A percentile compares a stretch with the other conserved stretches of the same genome.
Conservation (phyloP, 2,888 invertebrate species). For the Asteroscopus sphinx region DNA sequence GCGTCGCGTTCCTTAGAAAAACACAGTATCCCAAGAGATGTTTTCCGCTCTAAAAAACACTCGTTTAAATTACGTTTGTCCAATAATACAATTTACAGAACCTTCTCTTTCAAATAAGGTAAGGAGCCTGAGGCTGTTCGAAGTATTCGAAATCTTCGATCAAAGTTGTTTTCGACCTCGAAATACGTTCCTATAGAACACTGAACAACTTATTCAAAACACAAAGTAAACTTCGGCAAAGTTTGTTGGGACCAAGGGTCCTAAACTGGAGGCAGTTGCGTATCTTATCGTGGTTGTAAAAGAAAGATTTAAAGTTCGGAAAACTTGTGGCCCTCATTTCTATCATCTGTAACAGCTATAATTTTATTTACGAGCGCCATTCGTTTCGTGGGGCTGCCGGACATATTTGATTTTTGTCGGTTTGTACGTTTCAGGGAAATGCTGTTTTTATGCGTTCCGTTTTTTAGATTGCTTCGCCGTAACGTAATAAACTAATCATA, state of each 20-base stretch:
- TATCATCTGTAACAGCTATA: slow-evolving; percentile 52
- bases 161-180: slow-evolving; percentile 33
- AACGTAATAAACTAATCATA: slow-evolving; percentile 5
- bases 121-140: slow-evolving; percentile 25
- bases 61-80: slow-evolving; percentile 29
- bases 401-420: slow-evolving; percentile 43
- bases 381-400: slow-evolving; percentile 30
- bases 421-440: slow-evolving; percentile 23
- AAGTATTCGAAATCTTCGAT: slow-evolving; percentile 31
- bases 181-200: slow-evolving; percentile 35
- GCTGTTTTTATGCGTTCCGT: slow-evolving; percentile 11
- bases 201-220: slow-evolving; percentile 52
- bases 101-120: slow-evolving; percentile 18
- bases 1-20: background rate
- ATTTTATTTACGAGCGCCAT: slow-evolving; percentile 54
- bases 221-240: slow-evolving; percentile 51
- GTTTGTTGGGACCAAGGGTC: slow-evolving; percentile 36
- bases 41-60: slow-evolving; percentile 24
- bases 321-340: slow-evolving; percentile 46
- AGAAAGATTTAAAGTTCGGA: slow-evolving; percentile 58
- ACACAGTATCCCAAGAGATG: slow-evolving; percentile 1
- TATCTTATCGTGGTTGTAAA: slow-evolving; percentile 57
- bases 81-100: slow-evolving; percentile 28
- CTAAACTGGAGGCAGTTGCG: slow-evolving; percentile 43
- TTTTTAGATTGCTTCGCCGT: background rate